Evolutionary conservation across 2,797 vertebrate species (phyloP).

Genomic region (Smutsia temminckii): DNA sequence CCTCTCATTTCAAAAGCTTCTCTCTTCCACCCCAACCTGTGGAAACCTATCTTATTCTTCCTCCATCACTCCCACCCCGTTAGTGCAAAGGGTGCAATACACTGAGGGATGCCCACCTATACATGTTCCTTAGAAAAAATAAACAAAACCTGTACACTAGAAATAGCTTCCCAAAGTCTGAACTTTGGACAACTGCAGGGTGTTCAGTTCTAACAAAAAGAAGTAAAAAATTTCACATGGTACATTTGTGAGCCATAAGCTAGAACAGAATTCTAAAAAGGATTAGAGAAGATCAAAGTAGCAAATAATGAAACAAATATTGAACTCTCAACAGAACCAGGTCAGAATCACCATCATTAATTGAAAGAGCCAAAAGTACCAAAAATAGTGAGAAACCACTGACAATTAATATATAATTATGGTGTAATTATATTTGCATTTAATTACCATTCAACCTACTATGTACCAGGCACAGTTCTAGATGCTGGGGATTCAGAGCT

Average conservation of each 20-base stretch:
- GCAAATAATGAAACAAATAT: neutral
- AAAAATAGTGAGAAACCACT: neutral
- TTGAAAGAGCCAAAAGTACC: neutral
- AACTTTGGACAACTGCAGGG: neutral
- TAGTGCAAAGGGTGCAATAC: neutral
- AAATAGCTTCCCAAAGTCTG: neutral
- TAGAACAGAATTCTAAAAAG: neutral
- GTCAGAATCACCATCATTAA: neutral
- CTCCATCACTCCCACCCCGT: neutral
- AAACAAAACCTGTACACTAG: neutral
- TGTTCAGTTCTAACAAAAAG: neutral
- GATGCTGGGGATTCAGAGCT: neutral
- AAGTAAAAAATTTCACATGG: neutral
- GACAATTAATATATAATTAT: neutral
- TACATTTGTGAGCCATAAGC: neutral
- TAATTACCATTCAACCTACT: neutral
- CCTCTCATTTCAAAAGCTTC: neutral
- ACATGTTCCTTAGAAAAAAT: neutral
- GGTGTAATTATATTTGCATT: neutral
- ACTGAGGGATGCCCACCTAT: neutral
- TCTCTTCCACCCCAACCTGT: neutral
- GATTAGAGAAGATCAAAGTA: neutral
- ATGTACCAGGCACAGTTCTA: neutral
- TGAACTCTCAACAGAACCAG: neutral
- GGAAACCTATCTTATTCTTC: neutral